A percentile compares a stretch with the other conserved stretches of the same genome.
phyloP scores from a whole-genome alignment of 2,113 vertebrate species.

The Pica pica region DNA sequence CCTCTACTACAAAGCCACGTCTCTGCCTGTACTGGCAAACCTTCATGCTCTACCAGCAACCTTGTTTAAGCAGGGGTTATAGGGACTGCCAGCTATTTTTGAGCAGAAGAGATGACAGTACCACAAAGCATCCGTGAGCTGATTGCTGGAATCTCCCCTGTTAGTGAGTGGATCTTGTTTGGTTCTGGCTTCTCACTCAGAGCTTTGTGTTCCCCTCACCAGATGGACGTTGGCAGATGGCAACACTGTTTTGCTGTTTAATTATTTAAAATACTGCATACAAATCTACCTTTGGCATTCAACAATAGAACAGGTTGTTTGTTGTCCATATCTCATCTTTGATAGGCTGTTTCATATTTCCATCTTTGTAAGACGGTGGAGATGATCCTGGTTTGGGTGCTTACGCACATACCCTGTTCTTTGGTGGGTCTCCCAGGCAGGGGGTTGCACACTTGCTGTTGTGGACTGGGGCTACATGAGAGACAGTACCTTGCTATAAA shows the following conservation, averaged over 20 bases:
- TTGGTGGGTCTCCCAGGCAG: neutral
- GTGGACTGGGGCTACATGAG: neutral
- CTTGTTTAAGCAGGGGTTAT: neutral
- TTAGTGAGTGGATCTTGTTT: neutral
- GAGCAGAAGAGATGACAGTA: neutral
- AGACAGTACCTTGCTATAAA: neutral
- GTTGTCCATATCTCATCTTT: neutral
- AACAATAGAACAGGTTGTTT: neutral
- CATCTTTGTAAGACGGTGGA: neutral
- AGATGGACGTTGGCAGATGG: constrained; percentile 51
- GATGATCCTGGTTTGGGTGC: neutral
- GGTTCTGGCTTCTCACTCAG: neutral
- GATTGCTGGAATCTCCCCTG: neutral
- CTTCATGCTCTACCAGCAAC: neutral
- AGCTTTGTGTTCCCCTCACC: constrained; percentile 29
- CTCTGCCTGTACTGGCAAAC: neutral
- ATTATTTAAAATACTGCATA: constrained; percentile 36
- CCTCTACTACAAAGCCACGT: neutral
- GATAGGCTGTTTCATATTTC: neutral
- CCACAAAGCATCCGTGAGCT: neutral
- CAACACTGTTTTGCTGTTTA: constrained; percentile 31
- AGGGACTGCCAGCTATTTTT: neutral
- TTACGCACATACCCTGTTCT: neutral
- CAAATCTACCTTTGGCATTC: constrained; percentile 36
- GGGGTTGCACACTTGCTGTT: neutral